Evolutionary conservation across 2,113 vertebrate genomes (phyloP).

Genomic region (Cisticola juncidis): DNA sequence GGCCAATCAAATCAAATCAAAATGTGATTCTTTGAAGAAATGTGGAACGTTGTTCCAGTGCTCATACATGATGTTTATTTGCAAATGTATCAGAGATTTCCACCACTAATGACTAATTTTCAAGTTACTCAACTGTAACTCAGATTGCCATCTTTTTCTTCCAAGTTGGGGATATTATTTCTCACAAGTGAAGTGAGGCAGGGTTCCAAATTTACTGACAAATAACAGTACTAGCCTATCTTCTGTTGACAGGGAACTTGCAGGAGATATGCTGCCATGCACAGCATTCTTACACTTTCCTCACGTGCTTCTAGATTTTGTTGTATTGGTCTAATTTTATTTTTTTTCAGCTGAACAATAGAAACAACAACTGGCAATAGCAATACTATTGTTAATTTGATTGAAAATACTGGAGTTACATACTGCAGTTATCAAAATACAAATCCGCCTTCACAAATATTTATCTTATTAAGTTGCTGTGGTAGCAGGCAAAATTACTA

Average conservation of each 20-base stretch:
- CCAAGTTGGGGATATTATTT: neutral
- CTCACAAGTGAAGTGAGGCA: neutral
- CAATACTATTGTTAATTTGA: neutral
- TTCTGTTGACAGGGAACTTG: neutral
- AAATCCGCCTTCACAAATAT: neutral
- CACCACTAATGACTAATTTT: neutral
- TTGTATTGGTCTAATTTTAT: neutral
- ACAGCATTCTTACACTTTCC: neutral
- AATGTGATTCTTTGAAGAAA: slow-evolving; percentile 4
- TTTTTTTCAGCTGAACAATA: neutral
- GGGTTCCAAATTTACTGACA: neutral
- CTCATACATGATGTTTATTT: neutral
- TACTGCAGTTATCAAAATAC: neutral
- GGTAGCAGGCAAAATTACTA: neutral
- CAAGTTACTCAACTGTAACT: neutral
- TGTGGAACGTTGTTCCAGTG: rapidly evolving
- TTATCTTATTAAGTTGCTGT: neutral
- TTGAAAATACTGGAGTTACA: neutral
- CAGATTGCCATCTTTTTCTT: neutral
- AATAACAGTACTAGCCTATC: neutral
- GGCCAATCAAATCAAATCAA: slow-evolving; percentile 9
- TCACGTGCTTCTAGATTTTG: neutral
- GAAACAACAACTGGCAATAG: neutral
- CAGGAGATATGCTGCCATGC: neutral
- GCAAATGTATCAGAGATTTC: neutral